A percentile compares a stretch with the other conserved stretches of the same genome.
These are phyloP conservation scores for Scophthalmus maximus DNA, from an alignment of 2,113 vertebrate genomes.

Conservation along the genomic window DNA sequence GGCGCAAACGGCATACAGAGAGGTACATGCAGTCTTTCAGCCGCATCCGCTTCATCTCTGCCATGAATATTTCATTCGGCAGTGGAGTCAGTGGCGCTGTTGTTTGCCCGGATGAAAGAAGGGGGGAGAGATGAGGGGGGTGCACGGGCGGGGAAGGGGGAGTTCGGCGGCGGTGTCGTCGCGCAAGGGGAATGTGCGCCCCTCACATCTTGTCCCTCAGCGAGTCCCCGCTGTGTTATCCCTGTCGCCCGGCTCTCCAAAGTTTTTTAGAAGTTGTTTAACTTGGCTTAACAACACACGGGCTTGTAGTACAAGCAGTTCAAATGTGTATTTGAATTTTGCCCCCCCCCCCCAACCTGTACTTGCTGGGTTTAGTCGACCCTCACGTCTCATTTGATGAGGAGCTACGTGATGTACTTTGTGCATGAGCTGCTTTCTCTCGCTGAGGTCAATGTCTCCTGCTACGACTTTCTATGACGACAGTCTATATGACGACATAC, in stretches of 20 bases:
- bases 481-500: not conserved
- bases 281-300: conserved; percentile 67
- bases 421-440: conserved; percentile 3
- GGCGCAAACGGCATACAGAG: conserved; percentile 70
- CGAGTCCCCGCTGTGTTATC: conserved; percentile 54
- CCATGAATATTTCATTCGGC: conserved; percentile 78
- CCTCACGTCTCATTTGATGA: conserved; percentile 8
- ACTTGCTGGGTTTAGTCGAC: conserved; percentile 13
- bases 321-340: conserved; percentile 40
- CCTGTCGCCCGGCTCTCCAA: conserved; percentile 58
- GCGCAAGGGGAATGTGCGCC: conserved; percentile 52
- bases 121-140: conserved; percentile 40
- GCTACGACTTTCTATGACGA: not conserved
- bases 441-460: conserved; percentile 9
- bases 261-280: conserved; percentile 69
- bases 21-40: conserved; percentile 76
- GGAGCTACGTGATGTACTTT: not conserved
- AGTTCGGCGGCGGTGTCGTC: conserved; percentile 42
- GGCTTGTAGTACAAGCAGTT: conserved; percentile 41
- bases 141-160: conserved; percentile 1
- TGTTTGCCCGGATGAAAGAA: conserved; percentile 75
- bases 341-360: not conserved
- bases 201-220: conserved; percentile 68
- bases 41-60: conserved; percentile 65
- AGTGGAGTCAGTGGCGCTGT: conserved; percentile 51